Evolutionary conservation across 1,140 invertebrate species (phyloP), one percentile per base, ranked within the genome.

Genomic region (Drosophila arawakana): DNA sequence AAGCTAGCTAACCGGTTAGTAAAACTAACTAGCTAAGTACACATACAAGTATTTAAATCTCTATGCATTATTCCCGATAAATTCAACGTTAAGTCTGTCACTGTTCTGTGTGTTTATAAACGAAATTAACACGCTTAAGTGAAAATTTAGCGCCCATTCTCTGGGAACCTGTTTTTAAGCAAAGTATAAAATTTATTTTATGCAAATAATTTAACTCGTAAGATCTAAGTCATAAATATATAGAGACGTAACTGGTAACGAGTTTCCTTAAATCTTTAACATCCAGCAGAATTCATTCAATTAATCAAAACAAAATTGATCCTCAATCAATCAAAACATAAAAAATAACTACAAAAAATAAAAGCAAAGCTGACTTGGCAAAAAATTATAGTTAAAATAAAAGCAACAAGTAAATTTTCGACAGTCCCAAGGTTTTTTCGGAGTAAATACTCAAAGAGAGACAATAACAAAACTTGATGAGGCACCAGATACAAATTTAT

Each of bases 41-140:
- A 47, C 21, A 7, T 58, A 25, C 47, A 54, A 61, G 65, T 61
- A 69, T 61, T 59, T n/a, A 54, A 67, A 59, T 30, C 15, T 10
- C 15, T 7, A 18, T 39, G 41, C 13, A 60, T 46, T 55, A 57
- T 41, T 43, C 44, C 49, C 54, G 49, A 62, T 37, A 39, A 39
- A n/a, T 52, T 15, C 57, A 15, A 62, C 7, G 30, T 41, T 11
- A 54, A 47, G 62, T 43, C 66, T 70, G 58, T 49, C 71, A 54
- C 46, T 15, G 50, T 41, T 30, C 25, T 30, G 25, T 18, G 11
- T 88, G 77, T 88, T 89, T 89, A 85, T 89, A 68, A 78, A 69
- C 67, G 47, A 78, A 88, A 88, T 88, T 89, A 88, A 72, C 83
- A 77, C 67, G 77, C 60, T 66, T 83, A 74, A 89, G 83, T 88